These are phyloP conservation scores for Psophia crepitans DNA, from an alignment of 2,113 vertebrate species.

Conservation along the genomic window DNA sequence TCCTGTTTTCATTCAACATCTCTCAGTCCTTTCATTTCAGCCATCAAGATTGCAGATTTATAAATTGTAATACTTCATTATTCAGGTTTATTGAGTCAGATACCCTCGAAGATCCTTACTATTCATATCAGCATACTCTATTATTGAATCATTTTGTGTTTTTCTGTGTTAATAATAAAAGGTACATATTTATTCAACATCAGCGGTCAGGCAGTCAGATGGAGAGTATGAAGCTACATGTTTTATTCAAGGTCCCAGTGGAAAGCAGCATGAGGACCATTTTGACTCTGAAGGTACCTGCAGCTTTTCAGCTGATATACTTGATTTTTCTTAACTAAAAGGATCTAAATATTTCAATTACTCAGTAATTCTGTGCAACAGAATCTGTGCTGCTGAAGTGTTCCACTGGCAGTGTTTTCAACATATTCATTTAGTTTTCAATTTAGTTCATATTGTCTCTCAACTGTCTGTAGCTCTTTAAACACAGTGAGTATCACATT, in stretches of 20 bases:
- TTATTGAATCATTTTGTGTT: constrained; percentile 50
- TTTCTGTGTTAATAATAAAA: constrained; percentile 56
- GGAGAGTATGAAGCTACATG: background rate
- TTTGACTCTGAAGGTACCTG: background rate
- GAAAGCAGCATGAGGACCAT: background rate
- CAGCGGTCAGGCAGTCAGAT: background rate
- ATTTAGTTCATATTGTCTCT: background rate
- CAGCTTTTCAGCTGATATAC: background rate
- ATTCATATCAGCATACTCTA: constrained; percentile 4
- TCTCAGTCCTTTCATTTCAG: background rate
- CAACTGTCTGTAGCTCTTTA: background rate
- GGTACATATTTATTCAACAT: constrained; percentile 64
- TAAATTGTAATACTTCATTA: constrained; percentile 27
- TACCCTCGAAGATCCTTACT: constrained; percentile 43
- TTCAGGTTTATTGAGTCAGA: constrained; percentile 52
- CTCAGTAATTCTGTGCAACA: background rate
- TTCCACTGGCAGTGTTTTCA: background rate
- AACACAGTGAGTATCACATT: background rate
- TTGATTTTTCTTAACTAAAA: constrained; percentile 17
- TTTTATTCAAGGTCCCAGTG: constrained; percentile 38
- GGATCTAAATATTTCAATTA: background rate
- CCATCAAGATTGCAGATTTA: background rate
- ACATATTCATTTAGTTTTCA: background rate
- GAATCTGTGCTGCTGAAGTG: background rate
- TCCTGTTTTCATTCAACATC: background rate